A percentile compares a stretch with the other conserved stretches of the same genome.
Conservation (phyloP, 2,888 invertebrate species). For the Hypena proboscidalis region DNA sequence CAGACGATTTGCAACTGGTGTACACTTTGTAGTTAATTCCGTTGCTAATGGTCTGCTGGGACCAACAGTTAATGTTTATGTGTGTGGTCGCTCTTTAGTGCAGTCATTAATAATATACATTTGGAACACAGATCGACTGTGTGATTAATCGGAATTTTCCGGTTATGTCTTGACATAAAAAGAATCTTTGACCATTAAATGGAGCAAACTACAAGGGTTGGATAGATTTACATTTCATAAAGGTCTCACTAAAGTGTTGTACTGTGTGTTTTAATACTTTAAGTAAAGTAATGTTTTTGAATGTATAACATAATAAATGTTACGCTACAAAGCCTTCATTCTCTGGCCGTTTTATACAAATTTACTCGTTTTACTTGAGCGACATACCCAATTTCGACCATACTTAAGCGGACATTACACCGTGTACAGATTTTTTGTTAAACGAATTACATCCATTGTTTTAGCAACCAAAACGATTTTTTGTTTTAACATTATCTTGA, state of each 20-base stretch:
- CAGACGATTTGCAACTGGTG: constrained; percentile 46
- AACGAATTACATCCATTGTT: constrained; percentile 50
- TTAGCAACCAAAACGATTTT: constrained; percentile 45
- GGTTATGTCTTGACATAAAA: background rate
- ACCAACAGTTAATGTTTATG: constrained; percentile 39
- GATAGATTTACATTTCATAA: background rate
- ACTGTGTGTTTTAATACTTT: no score
- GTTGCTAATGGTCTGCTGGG: constrained; percentile 48
- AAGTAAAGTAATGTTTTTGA: constrained; percentile 22
- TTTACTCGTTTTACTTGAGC: constrained; percentile 11
- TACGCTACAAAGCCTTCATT: constrained; percentile 18
- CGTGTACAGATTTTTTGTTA: constrained; percentile 28
- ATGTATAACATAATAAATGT: constrained; percentile 19
- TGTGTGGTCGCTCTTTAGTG: constrained; percentile 51
- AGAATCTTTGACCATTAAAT: constrained; percentile 11
- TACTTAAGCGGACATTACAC: constrained; percentile 36
- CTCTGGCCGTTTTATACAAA: constrained; percentile 11
- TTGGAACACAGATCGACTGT: constrained; percentile 28
- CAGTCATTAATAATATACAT: constrained; percentile 44
- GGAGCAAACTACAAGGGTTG: constrained; percentile 9
- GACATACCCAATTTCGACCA: constrained; percentile 7
- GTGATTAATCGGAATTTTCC: constrained; percentile 21
- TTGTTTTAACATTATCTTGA: constrained; percentile 43
- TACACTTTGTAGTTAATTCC: constrained; percentile 46
- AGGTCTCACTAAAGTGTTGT: no score